Evolutionary conservation across 1,140 invertebrate genomes (phyloP).

Genomic region (Copidosoma floridanum): DNA sequence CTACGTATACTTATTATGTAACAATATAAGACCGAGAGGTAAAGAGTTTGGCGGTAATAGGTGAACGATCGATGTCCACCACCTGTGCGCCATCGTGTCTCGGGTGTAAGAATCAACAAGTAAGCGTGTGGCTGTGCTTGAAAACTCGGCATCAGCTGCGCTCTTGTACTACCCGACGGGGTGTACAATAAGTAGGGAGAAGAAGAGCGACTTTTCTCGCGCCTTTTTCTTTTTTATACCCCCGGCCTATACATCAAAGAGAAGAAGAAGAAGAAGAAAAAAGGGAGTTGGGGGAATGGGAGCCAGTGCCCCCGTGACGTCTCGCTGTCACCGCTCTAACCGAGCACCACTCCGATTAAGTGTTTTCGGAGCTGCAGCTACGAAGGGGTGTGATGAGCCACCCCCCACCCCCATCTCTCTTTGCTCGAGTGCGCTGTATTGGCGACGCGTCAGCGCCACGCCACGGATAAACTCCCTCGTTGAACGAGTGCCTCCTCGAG

Average conservation of each 20-base stretch:
- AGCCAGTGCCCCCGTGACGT: constrained; percentile 44
- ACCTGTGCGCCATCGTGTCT: too few species aligned
- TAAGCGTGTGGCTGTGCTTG: too few species aligned
- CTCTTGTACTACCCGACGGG: background rate
- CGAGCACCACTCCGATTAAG: constrained; percentile 53
- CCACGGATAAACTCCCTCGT: too few species aligned
- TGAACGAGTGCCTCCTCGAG: too few species aligned
- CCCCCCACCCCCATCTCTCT: too few species aligned
- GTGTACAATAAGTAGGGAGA: background rate
- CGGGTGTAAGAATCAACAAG: constrained; percentile 51
- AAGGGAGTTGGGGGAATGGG: background rate
- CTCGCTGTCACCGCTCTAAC: constrained; percentile 50
- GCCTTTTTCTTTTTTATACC: too few species aligned
- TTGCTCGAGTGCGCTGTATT: constrained; percentile 31
- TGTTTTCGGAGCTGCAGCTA: constrained; percentile 42
- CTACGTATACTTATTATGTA: too few species aligned
- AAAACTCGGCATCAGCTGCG: constrained; percentile 15
- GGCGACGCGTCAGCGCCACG: background rate
- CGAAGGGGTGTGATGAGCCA: too few species aligned
- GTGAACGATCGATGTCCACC: constrained; percentile 25
- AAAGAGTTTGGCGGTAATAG: too few species aligned
- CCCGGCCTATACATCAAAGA: constrained; percentile 52
- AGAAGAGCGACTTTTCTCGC: constrained; percentile 7
- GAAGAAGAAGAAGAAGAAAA: constrained; percentile 15
- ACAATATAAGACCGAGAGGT: too few species aligned